Percentiles rank a stretch among this genome's conserved stretches.
phyloP scores from a whole-genome alignment of 1,140 invertebrate genomes.

The Euschistus heros region DNA sequence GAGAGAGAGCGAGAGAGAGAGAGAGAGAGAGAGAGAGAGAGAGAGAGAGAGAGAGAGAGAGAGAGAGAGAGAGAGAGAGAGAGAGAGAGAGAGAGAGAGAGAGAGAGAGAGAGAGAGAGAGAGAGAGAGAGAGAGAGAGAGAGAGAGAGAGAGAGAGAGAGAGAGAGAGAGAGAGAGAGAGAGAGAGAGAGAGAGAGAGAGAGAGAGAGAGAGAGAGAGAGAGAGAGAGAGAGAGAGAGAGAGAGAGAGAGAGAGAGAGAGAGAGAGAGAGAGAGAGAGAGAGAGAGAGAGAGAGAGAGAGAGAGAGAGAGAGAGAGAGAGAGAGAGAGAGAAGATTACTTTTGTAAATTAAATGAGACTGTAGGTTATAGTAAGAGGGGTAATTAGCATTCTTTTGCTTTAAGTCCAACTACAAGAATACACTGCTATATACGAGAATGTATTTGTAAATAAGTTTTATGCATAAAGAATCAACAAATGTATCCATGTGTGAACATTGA shows the following conservation, averaged over 20 bases:
- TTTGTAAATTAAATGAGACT: not conserved
- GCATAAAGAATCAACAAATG: too few species aligned
- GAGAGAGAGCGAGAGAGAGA: too few species aligned
- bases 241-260: slow-evolving; percentile 11
- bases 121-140: slow-evolving; percentile 23
- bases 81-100: slow-evolving; percentile 13
- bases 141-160: slow-evolving; percentile 23
- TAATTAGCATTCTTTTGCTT: too few species aligned
- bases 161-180: slow-evolving; percentile 25
- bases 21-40: too few species aligned
- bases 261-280: slow-evolving; percentile 15
- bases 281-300: slow-evolving; percentile 23
- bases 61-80: too few species aligned
- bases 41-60: too few species aligned
- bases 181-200: slow-evolving; percentile 22
- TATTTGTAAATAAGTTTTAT: too few species aligned
- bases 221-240: not conserved
- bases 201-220: slow-evolving; percentile 8
- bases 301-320: slow-evolving; percentile 23
- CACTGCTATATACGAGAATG: too few species aligned
- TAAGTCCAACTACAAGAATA: too few species aligned
- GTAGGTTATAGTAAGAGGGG: too few species aligned
- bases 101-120: slow-evolving; percentile 21
- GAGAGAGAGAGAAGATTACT: too few species aligned
- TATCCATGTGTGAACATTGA: too few species aligned